phyloP scores from a whole-genome alignment of 2,797 vertebrate genomes.

The Pelodytes ibericus region DNA sequence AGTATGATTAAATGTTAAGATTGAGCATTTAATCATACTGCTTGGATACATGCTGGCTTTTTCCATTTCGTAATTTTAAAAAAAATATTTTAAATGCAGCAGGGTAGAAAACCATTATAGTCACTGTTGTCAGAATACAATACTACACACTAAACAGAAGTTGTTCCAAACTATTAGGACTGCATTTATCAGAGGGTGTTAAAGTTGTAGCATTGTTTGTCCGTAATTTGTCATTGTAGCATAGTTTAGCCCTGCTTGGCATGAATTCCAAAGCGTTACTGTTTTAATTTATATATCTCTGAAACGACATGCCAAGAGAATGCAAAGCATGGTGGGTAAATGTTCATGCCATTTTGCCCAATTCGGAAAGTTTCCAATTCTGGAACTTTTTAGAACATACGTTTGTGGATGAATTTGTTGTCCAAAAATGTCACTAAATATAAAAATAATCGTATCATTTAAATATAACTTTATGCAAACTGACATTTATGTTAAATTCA shows the following conservation, averaged over 20 bases:
- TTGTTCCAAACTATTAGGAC: background rate
- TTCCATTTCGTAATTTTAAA: constrained; percentile 31
- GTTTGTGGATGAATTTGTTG: too few species aligned
- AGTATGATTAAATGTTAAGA: constrained; percentile 50
- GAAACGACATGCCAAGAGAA: too few species aligned
- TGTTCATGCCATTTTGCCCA: too few species aligned
- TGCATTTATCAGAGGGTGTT: background rate
- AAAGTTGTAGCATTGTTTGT: background rate
- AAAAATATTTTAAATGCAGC: constrained; percentile 38
- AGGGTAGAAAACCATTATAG: constrained; percentile 1
- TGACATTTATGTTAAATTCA: too few species aligned
- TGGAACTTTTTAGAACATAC: too few species aligned
- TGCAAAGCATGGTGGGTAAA: too few species aligned
- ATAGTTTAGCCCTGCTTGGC: background rate
- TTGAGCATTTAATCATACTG: constrained; percentile 45
- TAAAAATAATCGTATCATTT: too few species aligned
- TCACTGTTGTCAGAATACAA: background rate
- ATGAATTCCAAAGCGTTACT: background rate
- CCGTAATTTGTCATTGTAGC: background rate
- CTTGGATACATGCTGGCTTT: constrained; percentile 35
- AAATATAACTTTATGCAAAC: too few species aligned
- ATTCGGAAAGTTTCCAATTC: too few species aligned
- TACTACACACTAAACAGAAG: background rate
- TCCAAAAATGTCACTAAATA: too few species aligned
- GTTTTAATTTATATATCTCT: too few species aligned